These are phyloP conservation scores for Drosophila malerkotliana DNA, from an alignment of 1,140 invertebrate species.

Conservation along the genomic window DNA sequence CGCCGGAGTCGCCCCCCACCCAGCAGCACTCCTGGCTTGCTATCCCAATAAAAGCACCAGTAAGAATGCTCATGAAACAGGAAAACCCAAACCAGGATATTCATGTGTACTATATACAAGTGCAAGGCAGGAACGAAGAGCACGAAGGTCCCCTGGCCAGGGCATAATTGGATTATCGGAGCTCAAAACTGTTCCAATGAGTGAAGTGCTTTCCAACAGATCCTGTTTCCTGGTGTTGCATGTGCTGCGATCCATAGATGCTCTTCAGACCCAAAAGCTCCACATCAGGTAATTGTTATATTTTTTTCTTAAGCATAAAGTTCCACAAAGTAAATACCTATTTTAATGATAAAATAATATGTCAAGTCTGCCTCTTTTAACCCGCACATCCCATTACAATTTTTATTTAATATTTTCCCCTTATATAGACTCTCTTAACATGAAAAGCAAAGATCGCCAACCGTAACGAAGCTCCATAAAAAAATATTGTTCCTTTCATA, in stretches of 20 bases:
- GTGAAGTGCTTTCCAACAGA: conserved; percentile 53
- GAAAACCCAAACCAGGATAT: conserved; percentile 4
- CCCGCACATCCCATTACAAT: neutral
- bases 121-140: conserved; percentile 6
- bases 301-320: too few relatives aligned
- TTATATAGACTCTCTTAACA: neutral
- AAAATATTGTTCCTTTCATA: conserved; percentile 10
- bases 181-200: conserved; percentile 65
- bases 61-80: conserved; percentile 8
- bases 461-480: neutral
- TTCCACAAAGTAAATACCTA: too few relatives aligned
- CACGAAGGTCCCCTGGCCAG: conserved; percentile 46
- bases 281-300: too few relatives aligned
- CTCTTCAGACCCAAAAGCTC: conserved; percentile 4
- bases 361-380: neutral
- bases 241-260: conserved; percentile 19
- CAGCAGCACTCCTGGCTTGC: neutral
- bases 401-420: neutral
- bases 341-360: neutral
- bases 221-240: conserved; percentile 21
- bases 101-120: neutral
- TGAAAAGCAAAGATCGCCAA: neutral
- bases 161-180: conserved; percentile 77
- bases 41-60: conserved; percentile 20
- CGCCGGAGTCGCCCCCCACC: neutral